These are phyloP conservation scores for Drosophila fuyamai DNA, from an alignment of 1,140 invertebrate genomes.

Conservation along the genomic window DNA sequence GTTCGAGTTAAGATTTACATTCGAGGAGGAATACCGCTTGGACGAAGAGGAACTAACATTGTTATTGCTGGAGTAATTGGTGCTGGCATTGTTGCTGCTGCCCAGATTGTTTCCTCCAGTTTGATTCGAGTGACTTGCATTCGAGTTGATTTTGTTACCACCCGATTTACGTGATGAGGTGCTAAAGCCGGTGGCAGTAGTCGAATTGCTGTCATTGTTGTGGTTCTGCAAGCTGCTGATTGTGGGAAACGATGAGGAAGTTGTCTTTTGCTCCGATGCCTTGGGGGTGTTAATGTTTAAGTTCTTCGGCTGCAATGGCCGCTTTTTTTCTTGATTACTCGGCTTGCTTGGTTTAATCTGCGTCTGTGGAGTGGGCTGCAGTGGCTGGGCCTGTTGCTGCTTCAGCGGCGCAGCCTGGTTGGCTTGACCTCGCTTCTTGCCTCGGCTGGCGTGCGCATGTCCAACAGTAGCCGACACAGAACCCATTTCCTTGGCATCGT, in stretches of 20 bases:
- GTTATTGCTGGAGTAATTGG: conserved; percentile 57
- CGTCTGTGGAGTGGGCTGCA: conserved; percentile 23
- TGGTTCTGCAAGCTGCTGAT: conserved; percentile 22
- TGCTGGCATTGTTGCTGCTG: conserved; percentile 33
- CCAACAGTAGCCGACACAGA: conserved; percentile 7
- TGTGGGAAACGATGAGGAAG: not conserved
- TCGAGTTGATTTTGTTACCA: conserved; percentile 26
- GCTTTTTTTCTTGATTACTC: conserved; percentile 51
- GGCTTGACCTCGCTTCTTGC: conserved; percentile 59
- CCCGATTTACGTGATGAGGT: conserved; percentile 45
- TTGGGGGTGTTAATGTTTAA: conserved; percentile 16
- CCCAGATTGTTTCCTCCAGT: conserved; percentile 22
- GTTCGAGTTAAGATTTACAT: conserved; percentile 67
- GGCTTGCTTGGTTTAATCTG: conserved; percentile 41
- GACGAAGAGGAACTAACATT: conserved; percentile 82
- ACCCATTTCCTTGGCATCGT: conserved; percentile 68
- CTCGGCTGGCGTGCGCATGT: conserved; percentile 44
- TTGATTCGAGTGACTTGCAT: conserved; percentile 61
- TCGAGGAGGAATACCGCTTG: conserved; percentile 72
- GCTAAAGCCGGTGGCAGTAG: conserved; percentile 25
- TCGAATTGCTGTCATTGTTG: conserved; percentile 24
- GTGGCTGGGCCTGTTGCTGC: conserved; percentile 32
- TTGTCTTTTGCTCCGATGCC: conserved; percentile 24
- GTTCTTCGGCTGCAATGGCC: conserved; percentile 42
- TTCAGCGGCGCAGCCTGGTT: conserved; percentile 38